phyloP scores from a whole-genome alignment of 2,888 invertebrate genomes.

The Scaptomyza reducta region DNA sequence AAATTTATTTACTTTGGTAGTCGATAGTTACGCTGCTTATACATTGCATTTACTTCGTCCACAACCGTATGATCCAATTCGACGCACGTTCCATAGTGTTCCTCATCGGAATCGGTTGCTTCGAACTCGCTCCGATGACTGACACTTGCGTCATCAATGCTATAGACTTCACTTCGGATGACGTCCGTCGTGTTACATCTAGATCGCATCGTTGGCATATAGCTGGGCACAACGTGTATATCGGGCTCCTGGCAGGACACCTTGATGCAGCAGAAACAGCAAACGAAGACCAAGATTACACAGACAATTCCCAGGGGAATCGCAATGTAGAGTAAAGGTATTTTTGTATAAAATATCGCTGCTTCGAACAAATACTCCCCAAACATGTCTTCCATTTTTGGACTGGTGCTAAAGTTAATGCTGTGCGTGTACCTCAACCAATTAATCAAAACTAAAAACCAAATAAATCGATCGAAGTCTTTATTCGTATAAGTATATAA shows the following conservation, averaged over 20 bases:
- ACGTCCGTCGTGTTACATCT: background rate
- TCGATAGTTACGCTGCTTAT: slow-evolving; percentile 22
- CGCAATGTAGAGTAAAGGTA: background rate
- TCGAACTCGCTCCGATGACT: background rate
- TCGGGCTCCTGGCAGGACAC: slow-evolving; percentile 3
- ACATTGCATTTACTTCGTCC: slow-evolving; percentile 5
- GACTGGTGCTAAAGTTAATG: too few relatives aligned
- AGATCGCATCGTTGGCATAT: background rate
- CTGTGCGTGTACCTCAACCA: background rate
- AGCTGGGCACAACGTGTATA: background rate
- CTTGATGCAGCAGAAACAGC: slow-evolving; percentile 13
- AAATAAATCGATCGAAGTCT: background rate
- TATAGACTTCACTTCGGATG: background rate
- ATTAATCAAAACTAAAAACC: slow-evolving; percentile 11
- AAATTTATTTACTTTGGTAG: slow-evolving; percentile 46
- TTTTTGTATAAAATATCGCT: background rate
- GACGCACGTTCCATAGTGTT: background rate
- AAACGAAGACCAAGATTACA: background rate
- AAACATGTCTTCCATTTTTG: slow-evolving; percentile 12
- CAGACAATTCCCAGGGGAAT: background rate
- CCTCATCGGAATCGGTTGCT: background rate
- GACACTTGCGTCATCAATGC: background rate
- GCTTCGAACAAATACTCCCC: background rate
- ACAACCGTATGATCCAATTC: background rate
- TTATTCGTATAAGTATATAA: too few relatives aligned